These are phyloP conservation scores for Pseudotriccus pelzelni DNA, from an alignment of 2,797 vertebrate species.

Conservation along the genomic window DNA sequence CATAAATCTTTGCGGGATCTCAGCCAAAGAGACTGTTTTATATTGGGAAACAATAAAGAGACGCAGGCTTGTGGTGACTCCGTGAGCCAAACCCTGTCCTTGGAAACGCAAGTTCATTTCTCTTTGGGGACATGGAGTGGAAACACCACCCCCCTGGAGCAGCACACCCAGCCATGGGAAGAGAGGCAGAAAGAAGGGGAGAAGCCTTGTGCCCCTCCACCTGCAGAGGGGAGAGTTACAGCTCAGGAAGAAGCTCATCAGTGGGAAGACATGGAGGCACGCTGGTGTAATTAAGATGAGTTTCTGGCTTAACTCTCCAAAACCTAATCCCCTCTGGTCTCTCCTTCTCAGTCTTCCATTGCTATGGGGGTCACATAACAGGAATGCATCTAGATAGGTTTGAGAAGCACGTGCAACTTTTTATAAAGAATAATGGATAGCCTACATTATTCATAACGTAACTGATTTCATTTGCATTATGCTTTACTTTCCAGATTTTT, in stretches of 20 bases:
- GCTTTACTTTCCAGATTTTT: slow-evolving; percentile 49
- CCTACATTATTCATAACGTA: slow-evolving; percentile 58
- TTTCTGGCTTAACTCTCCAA: not conserved
- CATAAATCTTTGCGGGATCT: not conserved
- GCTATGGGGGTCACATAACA: not conserved
- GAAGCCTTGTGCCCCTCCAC: not conserved
- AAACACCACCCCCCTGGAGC: not conserved
- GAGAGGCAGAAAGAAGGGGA: not conserved
- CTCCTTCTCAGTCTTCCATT: not conserved
- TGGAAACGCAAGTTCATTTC: not conserved
- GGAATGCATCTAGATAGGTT: not conserved
- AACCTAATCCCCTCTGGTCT: not conserved
- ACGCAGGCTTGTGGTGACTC: not conserved
- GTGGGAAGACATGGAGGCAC: not conserved
- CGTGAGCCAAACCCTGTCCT: not conserved
- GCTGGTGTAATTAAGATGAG: not conserved
- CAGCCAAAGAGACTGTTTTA: not conserved
- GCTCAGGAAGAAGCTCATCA: not conserved
- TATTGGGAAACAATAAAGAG: not conserved
- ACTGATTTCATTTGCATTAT: slow-evolving; percentile 60
- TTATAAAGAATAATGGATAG: slow-evolving; percentile 48
- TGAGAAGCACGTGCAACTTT: slow-evolving; percentile 38
- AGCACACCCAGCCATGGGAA: not conserved
- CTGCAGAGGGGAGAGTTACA: not conserved
- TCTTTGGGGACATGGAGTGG: not conserved